A percentile compares a stretch with the other conserved stretches of the same genome.
phyloP scores from a whole-genome alignment of 2,113 vertebrate species.

The Isichthys henryi region DNA sequence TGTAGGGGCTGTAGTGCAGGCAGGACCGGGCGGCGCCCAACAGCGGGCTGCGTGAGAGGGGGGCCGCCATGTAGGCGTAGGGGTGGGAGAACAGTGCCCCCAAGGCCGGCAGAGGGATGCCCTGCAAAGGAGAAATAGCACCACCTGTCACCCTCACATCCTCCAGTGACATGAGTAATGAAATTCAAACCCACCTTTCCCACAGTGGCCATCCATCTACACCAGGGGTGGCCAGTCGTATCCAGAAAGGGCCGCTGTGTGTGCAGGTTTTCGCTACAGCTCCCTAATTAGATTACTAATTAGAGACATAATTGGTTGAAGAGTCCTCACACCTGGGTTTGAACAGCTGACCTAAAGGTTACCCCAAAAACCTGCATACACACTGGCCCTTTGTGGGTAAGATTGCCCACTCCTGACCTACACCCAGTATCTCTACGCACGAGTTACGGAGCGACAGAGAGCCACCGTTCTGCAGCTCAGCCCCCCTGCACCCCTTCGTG shows the following conservation, averaged over 20 bases:
- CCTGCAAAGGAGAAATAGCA: conserved; percentile 56
- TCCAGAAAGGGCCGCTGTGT: too few species aligned
- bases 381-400: neutral
- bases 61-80: conserved; percentile 77
- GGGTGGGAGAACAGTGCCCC: conserved; percentile 87
- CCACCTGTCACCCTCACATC: neutral
- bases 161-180: neutral
- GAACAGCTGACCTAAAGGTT: neutral
- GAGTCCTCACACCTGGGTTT: neutral
- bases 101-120: conserved; percentile 79
- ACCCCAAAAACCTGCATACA: neutral
- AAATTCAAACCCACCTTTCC: neutral
- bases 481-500: neutral
- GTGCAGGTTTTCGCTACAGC: neutral
- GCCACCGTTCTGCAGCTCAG: neutral
- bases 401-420: neutral
- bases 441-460: neutral
- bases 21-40: conserved; percentile 70
- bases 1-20: conserved; percentile 84
- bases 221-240: neutral
- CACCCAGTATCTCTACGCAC: neutral
- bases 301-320: neutral
- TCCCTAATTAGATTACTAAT: neutral
- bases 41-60: conserved; percentile 65
- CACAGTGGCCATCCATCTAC: neutral